Conservation (phyloP, 64 coral and sea anemone genomes). For the Actinia equina region DNA sequence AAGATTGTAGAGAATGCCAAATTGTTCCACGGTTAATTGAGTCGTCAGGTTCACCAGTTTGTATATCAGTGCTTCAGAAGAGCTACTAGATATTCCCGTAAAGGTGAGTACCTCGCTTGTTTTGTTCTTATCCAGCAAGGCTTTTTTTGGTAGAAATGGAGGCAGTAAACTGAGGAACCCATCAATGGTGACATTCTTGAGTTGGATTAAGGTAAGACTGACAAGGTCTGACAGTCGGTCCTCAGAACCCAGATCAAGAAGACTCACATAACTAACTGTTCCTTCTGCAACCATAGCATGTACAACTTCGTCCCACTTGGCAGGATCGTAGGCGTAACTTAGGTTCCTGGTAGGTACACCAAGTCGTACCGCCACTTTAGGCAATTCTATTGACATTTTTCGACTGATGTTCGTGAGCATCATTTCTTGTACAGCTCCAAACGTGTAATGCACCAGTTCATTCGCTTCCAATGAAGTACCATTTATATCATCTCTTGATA, state of each 20-base stretch:
- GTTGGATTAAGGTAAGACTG: background rate
- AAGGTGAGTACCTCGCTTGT: slow-evolving; percentile 44
- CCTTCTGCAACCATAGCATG: slow-evolving; percentile 30
- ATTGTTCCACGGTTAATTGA: slow-evolving; percentile 30
- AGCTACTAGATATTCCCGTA: background rate
- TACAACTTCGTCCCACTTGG: slow-evolving; percentile 48
- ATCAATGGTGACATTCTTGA: slow-evolving; percentile 4
- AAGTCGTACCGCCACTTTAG: slow-evolving; percentile 38
- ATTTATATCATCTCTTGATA: background rate
- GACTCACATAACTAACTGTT: background rate
- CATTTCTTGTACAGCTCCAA: slow-evolving; percentile 18
- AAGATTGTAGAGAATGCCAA: slow-evolving; percentile 67
- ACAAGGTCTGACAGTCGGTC: background rate
- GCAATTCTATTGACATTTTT: slow-evolving; percentile 38
- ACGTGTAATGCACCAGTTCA: background rate
- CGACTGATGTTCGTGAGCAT: slow-evolving; percentile 27
- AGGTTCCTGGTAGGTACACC: slow-evolving; percentile 14
- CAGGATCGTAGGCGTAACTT: slow-evolving; percentile 48
- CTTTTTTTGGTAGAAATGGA: slow-evolving; percentile 39
- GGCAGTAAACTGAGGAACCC: background rate
- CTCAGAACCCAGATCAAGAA: background rate
- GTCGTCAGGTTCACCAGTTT: slow-evolving; percentile 15
- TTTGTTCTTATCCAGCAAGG: slow-evolving; percentile 33
- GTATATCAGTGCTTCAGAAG: background rate
- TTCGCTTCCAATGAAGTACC: background rate